Evolutionary conservation across 2,797 vertebrate species (phyloP).

Genomic region (Rhincodon typus): DNA sequence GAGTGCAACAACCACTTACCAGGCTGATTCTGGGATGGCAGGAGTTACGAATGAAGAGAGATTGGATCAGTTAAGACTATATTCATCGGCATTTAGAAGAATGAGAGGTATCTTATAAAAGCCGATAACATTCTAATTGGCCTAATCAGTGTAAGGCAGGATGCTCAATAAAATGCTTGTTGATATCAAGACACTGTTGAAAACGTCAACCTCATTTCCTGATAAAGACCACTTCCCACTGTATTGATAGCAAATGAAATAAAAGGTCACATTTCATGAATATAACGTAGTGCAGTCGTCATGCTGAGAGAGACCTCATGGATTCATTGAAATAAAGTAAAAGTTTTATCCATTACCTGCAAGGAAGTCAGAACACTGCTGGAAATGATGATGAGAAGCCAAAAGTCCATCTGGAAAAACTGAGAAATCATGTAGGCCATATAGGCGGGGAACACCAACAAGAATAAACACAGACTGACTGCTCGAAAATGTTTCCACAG

Average conservation of each 20-base stretch:
- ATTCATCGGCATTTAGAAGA: no score
- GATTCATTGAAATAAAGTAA: conserved; percentile 7
- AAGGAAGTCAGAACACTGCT: conserved; percentile 96
- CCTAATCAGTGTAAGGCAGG: no score
- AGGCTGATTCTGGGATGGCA: no score
- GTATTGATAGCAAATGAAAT: neutral
- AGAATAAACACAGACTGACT: conserved; percentile 85
- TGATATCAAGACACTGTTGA: neutral
- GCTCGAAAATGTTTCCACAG: conserved; percentile 97
- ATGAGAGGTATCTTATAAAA: no score
- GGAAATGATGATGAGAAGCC: conserved; percentile 97
- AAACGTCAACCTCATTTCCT: neutral
- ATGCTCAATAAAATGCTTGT: neutral
- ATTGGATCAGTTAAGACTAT: no score
- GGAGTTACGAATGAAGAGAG: no score
- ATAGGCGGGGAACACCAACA: conserved; percentile 90
- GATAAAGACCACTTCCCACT: neutral
- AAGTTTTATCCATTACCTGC: conserved; percentile 65
- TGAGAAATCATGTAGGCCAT: conserved; percentile 99
- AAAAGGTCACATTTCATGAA: neutral
- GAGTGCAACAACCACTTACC: no score
- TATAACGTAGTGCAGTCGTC: neutral
- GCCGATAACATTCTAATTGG: no score
- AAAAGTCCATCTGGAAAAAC: conserved; percentile 99
- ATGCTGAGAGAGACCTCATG: neutral